Evolutionary conservation across 2,797 vertebrate genomes (phyloP).

Genomic region (Nasua narica): DNA sequence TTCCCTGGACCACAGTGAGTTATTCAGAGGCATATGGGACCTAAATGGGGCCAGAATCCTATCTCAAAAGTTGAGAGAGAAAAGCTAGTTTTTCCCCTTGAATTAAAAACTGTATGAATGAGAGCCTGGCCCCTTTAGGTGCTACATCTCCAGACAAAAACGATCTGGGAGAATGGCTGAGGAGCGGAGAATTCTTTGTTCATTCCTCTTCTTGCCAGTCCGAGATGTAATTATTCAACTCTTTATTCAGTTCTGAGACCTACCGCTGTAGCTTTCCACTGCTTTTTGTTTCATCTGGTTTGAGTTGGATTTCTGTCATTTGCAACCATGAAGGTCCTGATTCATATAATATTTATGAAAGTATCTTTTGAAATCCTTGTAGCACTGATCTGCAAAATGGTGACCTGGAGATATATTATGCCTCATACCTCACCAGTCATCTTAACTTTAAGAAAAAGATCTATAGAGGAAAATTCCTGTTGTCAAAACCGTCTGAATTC

Average conservation of each 20-base stretch:
- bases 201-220: neutral
- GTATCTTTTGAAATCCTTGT: neutral
- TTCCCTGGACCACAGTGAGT: neutral
- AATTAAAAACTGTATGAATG: neutral
- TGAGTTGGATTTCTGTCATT: neutral
- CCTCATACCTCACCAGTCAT: neutral
- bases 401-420: accelerated
- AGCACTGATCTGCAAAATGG: neutral
- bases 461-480: neutral
- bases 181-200: neutral
- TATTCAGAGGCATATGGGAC: neutral
- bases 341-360: neutral
- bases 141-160: neutral
- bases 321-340: neutral
- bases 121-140: neutral
- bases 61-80: neutral
- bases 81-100: neutral
- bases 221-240: neutral
- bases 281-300: neutral
- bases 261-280: neutral
- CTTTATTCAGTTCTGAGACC: neutral
- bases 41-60: neutral
- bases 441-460: neutral
- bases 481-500: neutral
- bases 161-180: neutral